Base-by-base conservation (phyloP, 2,113 vertebrate species). In the Coracopsis vasa region DNA sequence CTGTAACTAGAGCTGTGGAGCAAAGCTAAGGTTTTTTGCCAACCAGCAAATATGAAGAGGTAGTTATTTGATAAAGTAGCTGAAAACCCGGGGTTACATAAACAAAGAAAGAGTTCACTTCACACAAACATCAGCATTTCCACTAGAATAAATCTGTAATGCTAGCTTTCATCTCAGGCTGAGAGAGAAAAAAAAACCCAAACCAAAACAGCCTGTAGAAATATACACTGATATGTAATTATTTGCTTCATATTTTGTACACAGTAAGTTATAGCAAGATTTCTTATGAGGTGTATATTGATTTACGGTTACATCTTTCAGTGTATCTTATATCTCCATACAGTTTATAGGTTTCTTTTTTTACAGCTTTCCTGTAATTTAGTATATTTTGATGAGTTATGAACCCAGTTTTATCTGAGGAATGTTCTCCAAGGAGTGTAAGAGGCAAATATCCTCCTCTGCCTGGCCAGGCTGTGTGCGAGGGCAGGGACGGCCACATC, bases 61-160 rank as follows among this genome's bases (percentile, higher is more conserved):
- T 91, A 97, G 73, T 93, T 83, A 48, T 85, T 95, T 90, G 87
- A 97, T 93, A 91, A 95, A 97, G 94, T 67, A 95, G 93, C 85
- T 83, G 73, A 92, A 96, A 96, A 97, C 95, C 86, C 27, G 5
- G 56, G 70, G 86, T 94, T 86, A 92, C 73, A 47, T 96, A 96
- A 97, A 97, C 89, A 97, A 53, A 66, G 82, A 54, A 67, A 44
- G 83, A 83, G 88, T 78, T 83, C 79, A 73, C 71, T 75, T 95
- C 93, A 90, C 95, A 88, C 89, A 92, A 96, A 93, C 65, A 92
- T 91, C 90, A 74, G 74, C 78, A 82, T 90, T 92, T 93, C 87
- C 70, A 41, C 37, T 80, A 83, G 93, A 92, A 80, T 83, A 92
- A 95, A 91, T 92, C 86, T 80, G 28, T n/a, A 79, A 79, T 50